phyloP scores from a whole-genome alignment of 1,140 invertebrate genomes.

The Cydia amplana region DNA sequence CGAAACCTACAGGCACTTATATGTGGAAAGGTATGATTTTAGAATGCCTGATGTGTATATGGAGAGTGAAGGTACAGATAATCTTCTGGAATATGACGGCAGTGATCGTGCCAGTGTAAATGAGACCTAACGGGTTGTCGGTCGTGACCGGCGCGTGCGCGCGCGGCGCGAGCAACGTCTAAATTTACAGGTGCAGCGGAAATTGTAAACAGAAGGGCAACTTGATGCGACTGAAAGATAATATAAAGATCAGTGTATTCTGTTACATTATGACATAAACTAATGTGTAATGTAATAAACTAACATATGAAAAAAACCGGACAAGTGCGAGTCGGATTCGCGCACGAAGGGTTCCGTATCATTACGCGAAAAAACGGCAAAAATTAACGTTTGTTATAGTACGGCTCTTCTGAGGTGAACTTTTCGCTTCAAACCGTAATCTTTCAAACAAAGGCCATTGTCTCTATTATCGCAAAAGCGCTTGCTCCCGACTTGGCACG shows the following conservation, averaged over 20 bases:
- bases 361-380: no score
- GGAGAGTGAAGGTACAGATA: background rate
- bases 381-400: no score
- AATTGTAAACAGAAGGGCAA: conserved; percentile 29
- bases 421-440: no score
- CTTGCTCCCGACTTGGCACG: no score
- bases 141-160: conserved; percentile 50
- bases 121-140: conserved; percentile 44
- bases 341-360: no score
- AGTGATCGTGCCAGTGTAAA: conserved; percentile 48
- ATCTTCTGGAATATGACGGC: background rate
- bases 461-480: no score
- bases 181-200: conserved; percentile 52
- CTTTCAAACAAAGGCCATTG: no score
- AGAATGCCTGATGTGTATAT: background rate
- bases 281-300: no score
- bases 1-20: background rate
- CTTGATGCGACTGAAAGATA: conserved; percentile 7
- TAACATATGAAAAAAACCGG: no score
- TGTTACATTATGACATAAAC: background rate
- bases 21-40: conserved; percentile 20
- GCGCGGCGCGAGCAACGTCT: conserved; percentile 42
- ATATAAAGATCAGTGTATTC: background rate
- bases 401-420: no score
- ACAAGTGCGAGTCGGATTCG: no score